A percentile compares a stretch with the other conserved stretches of the same genome.
These are phyloP conservation scores for Actinia equina DNA, from an alignment of 64 coral and sea anemone genomes.

Conservation along the genomic window DNA sequence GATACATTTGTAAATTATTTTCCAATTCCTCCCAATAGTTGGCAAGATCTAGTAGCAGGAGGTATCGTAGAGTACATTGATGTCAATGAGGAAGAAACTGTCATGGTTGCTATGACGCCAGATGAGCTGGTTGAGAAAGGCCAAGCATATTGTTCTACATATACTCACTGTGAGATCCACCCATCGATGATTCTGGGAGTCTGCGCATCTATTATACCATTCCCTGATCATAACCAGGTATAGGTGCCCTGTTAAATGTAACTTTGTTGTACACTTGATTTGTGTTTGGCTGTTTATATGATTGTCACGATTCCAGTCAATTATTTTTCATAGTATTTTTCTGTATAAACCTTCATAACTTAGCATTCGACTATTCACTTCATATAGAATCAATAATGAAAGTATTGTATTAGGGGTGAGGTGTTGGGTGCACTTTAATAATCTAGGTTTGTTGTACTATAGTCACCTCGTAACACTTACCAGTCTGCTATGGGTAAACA, in stretches of 20 bases:
- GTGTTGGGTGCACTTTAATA: too few relatives aligned
- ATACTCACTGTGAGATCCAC: slow-evolving; percentile 99
- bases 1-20: not conserved
- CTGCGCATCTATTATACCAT: slow-evolving; percentile 98
- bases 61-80: slow-evolving; percentile 99
- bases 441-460: not conserved
- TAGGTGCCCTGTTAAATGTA: too few relatives aligned
- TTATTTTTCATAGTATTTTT: too few relatives aligned
- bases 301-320: not conserved
- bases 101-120: slow-evolving; percentile 99
- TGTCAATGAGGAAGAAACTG: slow-evolving; percentile 96
- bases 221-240: slow-evolving; percentile 99
- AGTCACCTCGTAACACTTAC: slow-evolving; percentile 98
- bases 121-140: slow-evolving; percentile 96
- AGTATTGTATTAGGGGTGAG: too few relatives aligned
- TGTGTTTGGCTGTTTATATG: too few relatives aligned
- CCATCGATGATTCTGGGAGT: slow-evolving; percentile 98
- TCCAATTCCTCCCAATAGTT: slow-evolving; percentile 35
- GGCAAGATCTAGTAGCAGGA: slow-evolving; percentile 93
- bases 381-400: too few relatives aligned
- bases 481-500: slow-evolving; percentile 99
- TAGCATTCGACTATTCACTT: too few relatives aligned
- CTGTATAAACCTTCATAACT: too few relatives aligned
- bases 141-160: slow-evolving; percentile 90
- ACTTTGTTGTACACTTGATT: too few relatives aligned